Percentiles rank a stretch among this genome's conserved stretches.
These are phyloP conservation scores for Tyto alba DNA, from an alignment of 2,113 vertebrate genomes.

Conservation along the genomic window DNA sequence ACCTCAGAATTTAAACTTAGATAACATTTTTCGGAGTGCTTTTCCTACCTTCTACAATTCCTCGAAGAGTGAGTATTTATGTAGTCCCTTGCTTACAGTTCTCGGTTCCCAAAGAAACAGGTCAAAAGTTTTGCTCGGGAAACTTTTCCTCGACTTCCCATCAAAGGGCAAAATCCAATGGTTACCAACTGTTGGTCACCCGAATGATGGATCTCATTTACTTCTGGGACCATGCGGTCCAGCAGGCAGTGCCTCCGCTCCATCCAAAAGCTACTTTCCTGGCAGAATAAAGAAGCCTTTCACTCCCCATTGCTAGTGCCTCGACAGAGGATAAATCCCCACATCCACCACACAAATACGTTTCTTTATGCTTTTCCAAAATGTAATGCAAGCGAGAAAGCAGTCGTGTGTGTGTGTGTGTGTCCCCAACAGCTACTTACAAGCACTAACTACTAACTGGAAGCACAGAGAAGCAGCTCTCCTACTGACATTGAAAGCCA, in stretches of 20 bases:
- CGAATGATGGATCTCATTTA: background rate
- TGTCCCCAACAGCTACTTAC: accelerated
- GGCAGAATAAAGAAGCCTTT: background rate
- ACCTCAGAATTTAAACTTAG: background rate
- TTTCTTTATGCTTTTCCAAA: background rate
- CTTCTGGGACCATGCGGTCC: background rate
- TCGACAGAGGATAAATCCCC: background rate
- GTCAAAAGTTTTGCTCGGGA: background rate
- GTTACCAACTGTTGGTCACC: background rate
- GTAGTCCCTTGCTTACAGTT: background rate
- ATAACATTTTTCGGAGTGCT: background rate
- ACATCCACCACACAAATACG: background rate
- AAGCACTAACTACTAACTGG: background rate
- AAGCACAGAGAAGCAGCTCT: background rate
- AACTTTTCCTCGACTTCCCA: background rate
- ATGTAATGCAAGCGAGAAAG: background rate
- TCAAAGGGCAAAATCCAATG: background rate
- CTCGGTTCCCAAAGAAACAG: background rate
- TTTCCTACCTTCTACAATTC: background rate
- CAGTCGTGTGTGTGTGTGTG: no score
- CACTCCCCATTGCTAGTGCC: background rate
- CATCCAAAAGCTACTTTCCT: background rate
- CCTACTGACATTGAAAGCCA: background rate
- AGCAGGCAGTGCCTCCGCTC: accelerated
- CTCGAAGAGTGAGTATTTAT: background rate